These are phyloP conservation scores for Argopecten irradians DNA, from an alignment of 1,140 invertebrate genomes.

Conservation along the genomic window DNA sequence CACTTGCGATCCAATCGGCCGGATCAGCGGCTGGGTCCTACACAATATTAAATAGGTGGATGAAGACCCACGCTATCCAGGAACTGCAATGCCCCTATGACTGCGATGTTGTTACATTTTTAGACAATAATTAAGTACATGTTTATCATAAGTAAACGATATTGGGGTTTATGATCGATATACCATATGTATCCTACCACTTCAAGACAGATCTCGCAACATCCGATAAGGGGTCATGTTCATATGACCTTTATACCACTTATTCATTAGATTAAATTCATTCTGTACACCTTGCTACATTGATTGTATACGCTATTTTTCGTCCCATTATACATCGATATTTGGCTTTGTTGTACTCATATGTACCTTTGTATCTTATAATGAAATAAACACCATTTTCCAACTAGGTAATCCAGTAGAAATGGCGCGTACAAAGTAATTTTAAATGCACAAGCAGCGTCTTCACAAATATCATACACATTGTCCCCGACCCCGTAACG, in stretches of 20 bases:
- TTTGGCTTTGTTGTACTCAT: neutral
- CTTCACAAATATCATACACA: slow-evolving; percentile 22
- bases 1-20: neutral
- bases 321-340: no score
- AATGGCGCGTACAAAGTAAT: neutral
- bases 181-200: neutral
- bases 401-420: slow-evolving; percentile 23
- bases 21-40: neutral
- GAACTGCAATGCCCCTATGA: neutral
- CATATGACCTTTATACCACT: neutral
- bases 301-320: no score
- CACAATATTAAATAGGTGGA: neutral
- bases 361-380: neutral
- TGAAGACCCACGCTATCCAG: neutral
- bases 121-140: slow-evolving; percentile 39
- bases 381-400: no score
- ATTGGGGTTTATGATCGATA: neutral
- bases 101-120: slow-evolving; percentile 36
- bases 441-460: slow-evolving; percentile 30
- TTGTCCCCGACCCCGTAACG: neutral
- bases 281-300: neutral
- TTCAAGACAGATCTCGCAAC: neutral
- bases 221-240: neutral
- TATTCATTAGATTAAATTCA: neutral
- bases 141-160: neutral